phyloP scores from a whole-genome alignment of 2,888 invertebrate species.

The Nephrotoma flavescens region DNA sequence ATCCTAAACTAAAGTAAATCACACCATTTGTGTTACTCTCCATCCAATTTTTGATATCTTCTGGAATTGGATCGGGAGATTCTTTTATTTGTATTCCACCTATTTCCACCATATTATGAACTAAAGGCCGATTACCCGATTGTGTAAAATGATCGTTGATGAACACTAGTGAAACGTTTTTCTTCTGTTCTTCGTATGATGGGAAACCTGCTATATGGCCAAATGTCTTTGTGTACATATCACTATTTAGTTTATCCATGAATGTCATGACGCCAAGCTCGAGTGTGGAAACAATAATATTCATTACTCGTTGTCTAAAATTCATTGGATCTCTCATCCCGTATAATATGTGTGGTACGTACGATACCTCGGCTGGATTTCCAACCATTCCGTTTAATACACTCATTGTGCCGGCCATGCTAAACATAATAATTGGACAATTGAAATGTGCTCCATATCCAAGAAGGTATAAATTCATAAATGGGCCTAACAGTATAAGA shows the following conservation, averaged over 20 bases:
- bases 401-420: no score
- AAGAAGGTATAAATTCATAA: constrained; percentile 18
- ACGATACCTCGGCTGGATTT: constrained; percentile 33
- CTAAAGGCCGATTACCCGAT: constrained; percentile 33
- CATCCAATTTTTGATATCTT: constrained; percentile 35
- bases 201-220: not conserved
- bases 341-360: constrained; percentile 27
- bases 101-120: constrained; percentile 32
- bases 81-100: constrained; percentile 28
- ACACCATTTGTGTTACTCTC: constrained; percentile 36
- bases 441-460: constrained; percentile 22
- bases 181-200: constrained; percentile 9
- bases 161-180: constrained; percentile 32
- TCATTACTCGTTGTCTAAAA: not conserved
- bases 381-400: constrained; percentile 26
- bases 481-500: constrained; percentile 17
- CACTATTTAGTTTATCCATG: not conserved
- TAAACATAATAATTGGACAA: constrained; percentile 17
- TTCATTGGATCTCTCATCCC: no score
- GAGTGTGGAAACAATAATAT: not conserved
- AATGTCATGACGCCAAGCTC: not conserved
- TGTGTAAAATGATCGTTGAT: constrained; percentile 38
- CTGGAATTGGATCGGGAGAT: constrained; percentile 21
- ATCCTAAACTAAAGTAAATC: constrained; percentile 41
- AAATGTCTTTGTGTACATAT: not conserved